A percentile compares a stretch with the other conserved stretches of the same genome.
These are phyloP conservation scores for Lycaena phlaeas DNA, from an alignment of 2,888 invertebrate species.

Conservation along the genomic window DNA sequence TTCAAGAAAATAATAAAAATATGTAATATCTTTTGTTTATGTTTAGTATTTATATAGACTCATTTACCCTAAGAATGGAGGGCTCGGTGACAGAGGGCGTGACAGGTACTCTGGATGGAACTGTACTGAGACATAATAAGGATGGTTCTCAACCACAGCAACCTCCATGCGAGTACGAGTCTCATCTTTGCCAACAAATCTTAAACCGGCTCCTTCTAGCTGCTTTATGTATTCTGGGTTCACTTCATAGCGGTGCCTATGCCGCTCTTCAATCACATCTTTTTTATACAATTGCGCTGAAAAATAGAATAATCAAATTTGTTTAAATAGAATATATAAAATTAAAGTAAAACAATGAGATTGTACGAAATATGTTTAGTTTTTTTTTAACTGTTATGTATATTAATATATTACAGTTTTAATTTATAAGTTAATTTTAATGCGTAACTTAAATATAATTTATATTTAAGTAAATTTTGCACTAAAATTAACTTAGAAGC, in stretches of 20 bases:
- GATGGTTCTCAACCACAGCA: constrained; percentile 87
- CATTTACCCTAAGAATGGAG: constrained; percentile 89
- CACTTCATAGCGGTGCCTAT: constrained; percentile 97
- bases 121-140: constrained; percentile 95
- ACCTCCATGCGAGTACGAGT: constrained; percentile 97
- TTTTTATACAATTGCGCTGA: constrained; percentile 84
- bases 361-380: too few species aligned
- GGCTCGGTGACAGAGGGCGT: constrained; percentile 91
- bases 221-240: constrained; percentile 88
- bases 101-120: constrained; percentile 99
- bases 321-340: too few species aligned
- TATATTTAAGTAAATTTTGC: not conserved
- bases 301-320: constrained; percentile 17
- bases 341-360: too few species aligned
- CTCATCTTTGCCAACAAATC: constrained; percentile 90
- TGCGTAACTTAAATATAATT: not conserved
- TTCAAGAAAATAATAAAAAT: too few species aligned
- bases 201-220: constrained; percentile 86
- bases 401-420: not conserved
- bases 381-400: too few species aligned
- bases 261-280: constrained; percentile 90
- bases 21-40: too few species aligned
- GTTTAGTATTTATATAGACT: constrained; percentile 5
- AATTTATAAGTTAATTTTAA: not conserved
- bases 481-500: not conserved